Conservation (phyloP, 2,888 invertebrate species). For the Metopia argyrocephala region DNA sequence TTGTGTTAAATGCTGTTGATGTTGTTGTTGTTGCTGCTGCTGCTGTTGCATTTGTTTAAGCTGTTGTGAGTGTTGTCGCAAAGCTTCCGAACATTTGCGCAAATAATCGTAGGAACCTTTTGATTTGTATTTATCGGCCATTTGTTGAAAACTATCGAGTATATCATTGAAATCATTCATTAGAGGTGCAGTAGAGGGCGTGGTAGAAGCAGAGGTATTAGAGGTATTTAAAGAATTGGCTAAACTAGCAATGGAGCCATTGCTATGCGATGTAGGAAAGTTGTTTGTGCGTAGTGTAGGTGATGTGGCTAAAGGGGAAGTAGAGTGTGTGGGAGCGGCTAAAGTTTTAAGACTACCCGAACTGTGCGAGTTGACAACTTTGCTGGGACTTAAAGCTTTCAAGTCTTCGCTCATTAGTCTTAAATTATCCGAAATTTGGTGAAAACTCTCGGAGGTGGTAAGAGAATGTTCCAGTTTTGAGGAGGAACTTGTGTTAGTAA, state of each 20-base stretch:
- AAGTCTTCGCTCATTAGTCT: slow-evolving; percentile 78
- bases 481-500: slow-evolving; percentile 33
- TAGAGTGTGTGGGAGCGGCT: slow-evolving; percentile 66
- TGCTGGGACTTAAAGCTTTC: slow-evolving; percentile 76
- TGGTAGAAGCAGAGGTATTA: slow-evolving; percentile 69
- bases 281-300: slow-evolving; percentile 64
- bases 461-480: slow-evolving; percentile 73
- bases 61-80: slow-evolving; percentile 77
- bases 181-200: slow-evolving; percentile 73
- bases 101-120: slow-evolving; percentile 78
- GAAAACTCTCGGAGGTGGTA: slow-evolving; percentile 77
- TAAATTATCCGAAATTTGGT: slow-evolving; percentile 78
- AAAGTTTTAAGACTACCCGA: slow-evolving; percentile 70
- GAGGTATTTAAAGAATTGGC: slow-evolving; percentile 51
- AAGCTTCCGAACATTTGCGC: slow-evolving; percentile 78
- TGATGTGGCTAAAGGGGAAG: slow-evolving; percentile 70
- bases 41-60: slow-evolving; percentile 73
- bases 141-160: slow-evolving; percentile 77
- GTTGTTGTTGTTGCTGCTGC: slow-evolving; percentile 63
- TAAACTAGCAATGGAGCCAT: slow-evolving; percentile 64
- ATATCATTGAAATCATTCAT: slow-evolving; percentile 78
- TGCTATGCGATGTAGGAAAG: slow-evolving; percentile 53
- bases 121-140: slow-evolving; percentile 78
- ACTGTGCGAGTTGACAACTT: slow-evolving; percentile 70
- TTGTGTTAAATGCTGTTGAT: slow-evolving; percentile 49